Evolutionary conservation across 2,888 invertebrate genomes (phyloP), one percentile per base, ranked within the genome.

Genomic region (Philereme vetulata): DNA sequence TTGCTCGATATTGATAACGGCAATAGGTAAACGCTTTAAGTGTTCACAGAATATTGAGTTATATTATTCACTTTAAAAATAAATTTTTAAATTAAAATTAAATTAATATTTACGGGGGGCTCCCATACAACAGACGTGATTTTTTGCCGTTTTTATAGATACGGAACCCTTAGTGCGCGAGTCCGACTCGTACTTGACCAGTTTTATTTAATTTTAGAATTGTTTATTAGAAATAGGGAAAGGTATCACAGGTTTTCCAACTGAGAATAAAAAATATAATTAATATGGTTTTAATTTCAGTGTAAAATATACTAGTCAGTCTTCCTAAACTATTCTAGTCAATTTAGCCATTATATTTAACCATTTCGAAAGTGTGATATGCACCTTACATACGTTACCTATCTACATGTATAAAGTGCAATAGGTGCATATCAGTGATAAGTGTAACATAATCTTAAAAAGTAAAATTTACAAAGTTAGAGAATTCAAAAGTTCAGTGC

Each of bases 281-380:
- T 21, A 52, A 32, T 8, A 2, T 10, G 6, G n/a, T 10, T 11
- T 43, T 51, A 4, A 46, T 38, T 66, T 64, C 60, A 68, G 66
- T 60, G 47, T 52, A 51, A 72, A 49, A 43, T 47, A 43, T 64
- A 21, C 21, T 56, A 62, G 21, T 10, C 56, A 60, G 74, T 75
- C 75, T 78, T 78, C 78, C 73, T 56, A 64, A 74, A 60, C 40
- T 56, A 72, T 72, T 75, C 77, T 78, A 80, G 76, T 79, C 78
- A 63, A 53, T 48, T 65, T 61, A 58, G 50, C 51, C 70, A 65
- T 72, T 64, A 56, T 58, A 64, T 64, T 67, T 51, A 54, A 57
- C 60, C 38, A n/a, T 47, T 38, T 36, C 43, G 3, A 38, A 36
- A 57, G 53, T 51, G 34, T 64, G 62, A 64, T 42, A 42, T n/a